phyloP scores from a whole-genome alignment of 2,888 invertebrate species.

The Rhagium mordax region DNA sequence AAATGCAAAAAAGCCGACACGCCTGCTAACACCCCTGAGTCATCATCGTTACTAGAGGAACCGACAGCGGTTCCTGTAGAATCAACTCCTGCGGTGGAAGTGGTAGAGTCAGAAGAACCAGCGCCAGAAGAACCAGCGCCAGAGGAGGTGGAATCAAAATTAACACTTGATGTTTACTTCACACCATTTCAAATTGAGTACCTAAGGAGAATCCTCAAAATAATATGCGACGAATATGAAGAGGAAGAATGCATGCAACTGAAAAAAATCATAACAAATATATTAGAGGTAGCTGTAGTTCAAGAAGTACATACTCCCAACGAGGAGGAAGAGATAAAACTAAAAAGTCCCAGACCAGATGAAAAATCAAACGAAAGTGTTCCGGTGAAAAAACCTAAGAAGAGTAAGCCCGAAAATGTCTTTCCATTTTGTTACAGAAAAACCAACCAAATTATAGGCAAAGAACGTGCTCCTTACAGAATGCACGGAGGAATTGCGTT shows the following conservation, averaged over 20 bases:
- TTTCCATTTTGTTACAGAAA: slow-evolving; percentile 51
- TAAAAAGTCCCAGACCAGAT: not conserved
- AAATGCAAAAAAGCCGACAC: not conserved
- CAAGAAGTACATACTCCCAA: not conserved
- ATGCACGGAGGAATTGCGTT: slow-evolving; percentile 87
- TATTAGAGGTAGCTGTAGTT: slow-evolving; percentile 18
- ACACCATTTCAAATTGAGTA: slow-evolving; percentile 51
- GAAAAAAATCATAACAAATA: slow-evolving; percentile 39
- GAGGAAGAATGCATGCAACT: slow-evolving; percentile 43
- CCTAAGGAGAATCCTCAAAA: slow-evolving; percentile 47
- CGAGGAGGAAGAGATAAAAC: not conserved
- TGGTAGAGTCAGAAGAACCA: no score
- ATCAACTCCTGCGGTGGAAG: no score
- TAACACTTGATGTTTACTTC: slow-evolving; percentile 31
- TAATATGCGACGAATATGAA: slow-evolving; percentile 46
- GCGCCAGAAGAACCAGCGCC: not conserved
- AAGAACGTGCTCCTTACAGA: slow-evolving; percentile 79
- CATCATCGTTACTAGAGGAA: not conserved
- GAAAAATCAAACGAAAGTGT: not conserved
- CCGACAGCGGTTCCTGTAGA: no score
- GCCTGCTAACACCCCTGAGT: not conserved
- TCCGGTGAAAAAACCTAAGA: not conserved
- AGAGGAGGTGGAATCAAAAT: not conserved
- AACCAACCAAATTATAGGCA: slow-evolving; percentile 72
- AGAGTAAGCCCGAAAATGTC: slow-evolving; percentile 21